Percentiles rank a stretch among this genome's conserved stretches.
Evolutionary conservation across 2,888 invertebrate species (phyloP).

Genomic region (Hemistola chrysoprasaria): DNA sequence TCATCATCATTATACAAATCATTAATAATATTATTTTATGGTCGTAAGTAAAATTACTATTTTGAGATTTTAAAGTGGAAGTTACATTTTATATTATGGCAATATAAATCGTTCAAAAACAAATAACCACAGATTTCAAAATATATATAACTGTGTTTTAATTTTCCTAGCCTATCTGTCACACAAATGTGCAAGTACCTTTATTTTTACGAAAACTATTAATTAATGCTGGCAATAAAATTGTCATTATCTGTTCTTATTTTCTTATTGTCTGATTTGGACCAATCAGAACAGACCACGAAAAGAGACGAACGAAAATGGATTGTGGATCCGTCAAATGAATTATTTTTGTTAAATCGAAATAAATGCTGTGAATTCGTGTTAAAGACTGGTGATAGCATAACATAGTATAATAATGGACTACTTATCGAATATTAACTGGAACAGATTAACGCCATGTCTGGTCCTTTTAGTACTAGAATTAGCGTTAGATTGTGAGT

Average conservation of each 20-base stretch:
- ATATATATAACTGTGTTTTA: no score
- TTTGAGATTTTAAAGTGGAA: no score
- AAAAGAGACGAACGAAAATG: constrained; percentile 77
- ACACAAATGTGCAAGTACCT: no score
- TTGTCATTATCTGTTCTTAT: constrained; percentile 1
- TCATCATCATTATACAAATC: no score
- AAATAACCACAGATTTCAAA: no score
- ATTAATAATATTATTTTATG: no score
- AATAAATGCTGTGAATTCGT: constrained; percentile 46
- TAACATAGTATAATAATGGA: constrained; percentile 70
- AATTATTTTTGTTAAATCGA: constrained; percentile 65
- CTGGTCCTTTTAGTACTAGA: constrained; percentile 85
- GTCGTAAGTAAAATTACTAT: no score
- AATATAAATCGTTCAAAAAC: no score
- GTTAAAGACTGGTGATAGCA: constrained; percentile 51
- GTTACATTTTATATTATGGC: not conserved
- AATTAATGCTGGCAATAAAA: constrained; percentile 1
- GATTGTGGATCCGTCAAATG: constrained; percentile 71
- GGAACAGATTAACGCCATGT: constrained; percentile 85
- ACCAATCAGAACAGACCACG: constrained; percentile 81
- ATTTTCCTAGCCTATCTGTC: no score
- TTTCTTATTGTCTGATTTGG: constrained; percentile 64
- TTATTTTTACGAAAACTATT: constrained; percentile 3
- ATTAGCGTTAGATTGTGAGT: constrained; percentile 85
- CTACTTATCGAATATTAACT: constrained; percentile 78